Base-by-base conservation (phyloP, 2,888 invertebrate genomes). In the Scrobipalpa costella region DNA sequence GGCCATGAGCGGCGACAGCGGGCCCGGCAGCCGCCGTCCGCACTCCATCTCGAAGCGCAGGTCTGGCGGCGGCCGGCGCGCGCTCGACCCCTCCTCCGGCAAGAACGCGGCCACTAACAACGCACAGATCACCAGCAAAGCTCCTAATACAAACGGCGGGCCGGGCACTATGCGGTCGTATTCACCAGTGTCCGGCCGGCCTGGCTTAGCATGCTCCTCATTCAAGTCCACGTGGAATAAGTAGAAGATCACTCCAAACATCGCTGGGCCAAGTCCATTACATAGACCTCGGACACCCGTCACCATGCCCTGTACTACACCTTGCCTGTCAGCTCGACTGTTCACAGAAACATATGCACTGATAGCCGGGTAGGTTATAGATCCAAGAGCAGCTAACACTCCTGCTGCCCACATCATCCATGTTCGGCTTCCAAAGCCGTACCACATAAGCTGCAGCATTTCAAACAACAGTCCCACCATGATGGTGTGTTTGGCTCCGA, bases 401-500 rank as follows among this genome's bases (percentile, higher is more conserved):
- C 99, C 99, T 9, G 99, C 99, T 47, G 97, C 96, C 99, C 99
- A 99, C 98, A 99, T 99, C 96, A 99, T 98, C 98, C 98, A 99
- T 69, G 95, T 96, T 77, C 98, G 96, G 74, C 98, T 98, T 64
- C 98, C 98, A 80, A 99, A 98, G 49, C 99, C 99, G 84, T 98
- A 99, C 97, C 98, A 98, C 92, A 98, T 95, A 69, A 99, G 93
- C 86, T 99, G 99, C 74, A 98, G 93, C 94, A 98, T 96, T 92
- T 99, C 99, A 90, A 99, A 98, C 69, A 98, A 90, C 69, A 99
- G 93, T 62, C 99, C 99, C 80, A 99, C 93, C 94, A 99, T 98
- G 75, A 99, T 99, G 63, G 99, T 98, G 84, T 98, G 97, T 89
- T 99, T 99, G 71, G 97, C 96, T 73, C 99, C 99, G 61, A 98